A percentile compares a stretch with the other conserved stretches of the same genome.
phyloP scores from a whole-genome alignment of 2,888 invertebrate species.

The Brenthis hecate region DNA sequence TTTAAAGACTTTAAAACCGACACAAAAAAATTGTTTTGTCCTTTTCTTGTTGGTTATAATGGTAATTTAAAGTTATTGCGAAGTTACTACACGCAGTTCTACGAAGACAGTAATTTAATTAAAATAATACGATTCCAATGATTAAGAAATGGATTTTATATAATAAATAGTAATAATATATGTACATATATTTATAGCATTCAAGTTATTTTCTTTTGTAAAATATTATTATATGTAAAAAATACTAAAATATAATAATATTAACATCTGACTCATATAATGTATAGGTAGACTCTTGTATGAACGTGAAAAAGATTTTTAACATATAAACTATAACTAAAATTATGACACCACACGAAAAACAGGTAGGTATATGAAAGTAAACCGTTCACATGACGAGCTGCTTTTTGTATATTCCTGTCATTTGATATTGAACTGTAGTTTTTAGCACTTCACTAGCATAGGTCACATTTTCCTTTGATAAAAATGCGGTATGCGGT shows the following conservation, averaged over 20 bases:
- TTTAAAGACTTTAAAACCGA: conserved; percentile 5
- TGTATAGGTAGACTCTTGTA: no score
- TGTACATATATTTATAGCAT: not conserved
- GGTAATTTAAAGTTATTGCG: conserved; percentile 13
- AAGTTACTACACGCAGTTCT: conserved; percentile 20
- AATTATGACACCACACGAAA: conserved; percentile 74
- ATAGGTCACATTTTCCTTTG: conserved; percentile 73
- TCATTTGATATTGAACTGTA: conserved; percentile 50
- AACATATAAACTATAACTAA: conserved; percentile 42
- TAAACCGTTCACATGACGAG: conserved; percentile 70
- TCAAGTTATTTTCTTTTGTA: no score
- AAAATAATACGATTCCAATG: conserved; percentile 24
- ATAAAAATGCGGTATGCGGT: conserved; percentile 80
- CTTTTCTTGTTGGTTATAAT: conserved; percentile 24
- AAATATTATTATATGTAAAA: no score
- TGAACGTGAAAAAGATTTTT: not conserved
- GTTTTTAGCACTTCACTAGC: conserved; percentile 70
- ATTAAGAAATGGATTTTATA: conserved; percentile 36
- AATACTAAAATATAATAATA: no score
- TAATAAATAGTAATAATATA: conserved; percentile 2
- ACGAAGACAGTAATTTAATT: conserved; percentile 32
- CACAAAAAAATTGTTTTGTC: conserved; percentile 28
- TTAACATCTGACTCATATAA: no score
- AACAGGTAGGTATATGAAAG: conserved; percentile 59
- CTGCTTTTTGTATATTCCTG: conserved; percentile 47